A percentile compares a stretch with the other conserved stretches of the same genome.
Evolutionary conservation across 2,113 vertebrate genomes (phyloP).

Genomic region (Poecilia latipinna): DNA sequence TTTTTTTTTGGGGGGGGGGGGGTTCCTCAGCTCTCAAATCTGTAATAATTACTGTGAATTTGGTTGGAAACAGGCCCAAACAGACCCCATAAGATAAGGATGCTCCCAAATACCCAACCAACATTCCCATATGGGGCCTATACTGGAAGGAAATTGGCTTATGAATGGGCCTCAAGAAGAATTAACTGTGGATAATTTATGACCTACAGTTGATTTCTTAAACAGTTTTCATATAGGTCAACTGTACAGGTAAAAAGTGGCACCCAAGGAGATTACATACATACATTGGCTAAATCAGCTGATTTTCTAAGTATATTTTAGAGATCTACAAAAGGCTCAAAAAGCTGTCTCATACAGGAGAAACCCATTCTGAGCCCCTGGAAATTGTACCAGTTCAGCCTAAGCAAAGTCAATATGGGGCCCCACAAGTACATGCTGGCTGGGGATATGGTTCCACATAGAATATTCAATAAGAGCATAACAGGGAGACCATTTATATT

Average conservation of each 20-base stretch:
- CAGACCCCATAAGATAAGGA: no score
- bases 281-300: not conserved
- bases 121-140: no score
- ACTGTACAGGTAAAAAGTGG: not conserved
- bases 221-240: not conserved
- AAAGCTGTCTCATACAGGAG: not conserved
- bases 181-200: not conserved
- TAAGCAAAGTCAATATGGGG: not conserved
- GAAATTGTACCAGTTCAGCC: not conserved
- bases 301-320: not conserved
- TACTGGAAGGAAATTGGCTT: not conserved
- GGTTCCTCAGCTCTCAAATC: no score
- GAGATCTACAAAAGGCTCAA: not conserved
- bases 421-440: not conserved
- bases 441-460: not conserved
- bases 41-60: no score
- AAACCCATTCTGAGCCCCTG: no score
- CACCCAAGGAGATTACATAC: not conserved
- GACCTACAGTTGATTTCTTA: not conserved
- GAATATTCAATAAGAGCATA: conserved; percentile 29
- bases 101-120: no score
- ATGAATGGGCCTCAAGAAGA: not conserved
- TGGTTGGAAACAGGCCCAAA: no score
- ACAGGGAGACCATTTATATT: conserved; percentile 15
- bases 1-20: no score